phyloP scores from a whole-genome alignment of 2,113 vertebrate genomes.

The Crotalus helleri region DNA sequence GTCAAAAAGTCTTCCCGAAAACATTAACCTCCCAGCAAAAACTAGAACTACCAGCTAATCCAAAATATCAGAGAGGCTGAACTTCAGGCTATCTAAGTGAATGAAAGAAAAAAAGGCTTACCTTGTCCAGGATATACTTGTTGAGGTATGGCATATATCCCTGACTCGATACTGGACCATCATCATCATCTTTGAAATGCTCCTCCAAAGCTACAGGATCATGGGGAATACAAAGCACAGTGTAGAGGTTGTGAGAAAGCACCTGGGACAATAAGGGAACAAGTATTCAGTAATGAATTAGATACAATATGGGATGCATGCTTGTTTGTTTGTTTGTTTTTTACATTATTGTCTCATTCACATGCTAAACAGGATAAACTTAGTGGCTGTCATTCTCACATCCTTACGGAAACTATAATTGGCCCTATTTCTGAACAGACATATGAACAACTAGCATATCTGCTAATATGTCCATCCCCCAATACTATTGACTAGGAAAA shows the following conservation, averaged over 20 bases:
- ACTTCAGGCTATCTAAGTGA: neutral
- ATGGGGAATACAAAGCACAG: conserved; percentile 88
- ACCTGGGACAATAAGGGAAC: conserved; percentile 71
- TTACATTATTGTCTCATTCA: neutral
- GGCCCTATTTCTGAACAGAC: neutral
- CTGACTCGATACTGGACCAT: conserved; percentile 93
- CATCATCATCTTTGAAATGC: conserved; percentile 92
- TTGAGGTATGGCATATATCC: conserved; percentile 96
- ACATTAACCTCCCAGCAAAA: neutral
- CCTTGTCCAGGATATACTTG: conserved; percentile 82
- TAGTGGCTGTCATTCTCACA: neutral
- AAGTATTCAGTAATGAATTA: neutral
- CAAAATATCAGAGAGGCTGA: neutral
- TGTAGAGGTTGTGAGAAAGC: conserved; percentile 94
- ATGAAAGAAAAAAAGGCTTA: conserved; percentile 29
- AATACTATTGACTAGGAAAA: neutral
- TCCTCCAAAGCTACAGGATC: conserved; percentile 93
- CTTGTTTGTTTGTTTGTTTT: neutral
- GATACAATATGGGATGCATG: neutral
- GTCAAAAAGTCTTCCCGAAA: neutral
- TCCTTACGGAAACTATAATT: neutral
- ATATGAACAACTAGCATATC: neutral
- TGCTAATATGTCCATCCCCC: neutral
- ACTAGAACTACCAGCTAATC: neutral
- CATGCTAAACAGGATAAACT: too few relatives aligned